phyloP scores from a whole-genome alignment of 2,113 vertebrate species.

The Gila orcuttii region DNA sequence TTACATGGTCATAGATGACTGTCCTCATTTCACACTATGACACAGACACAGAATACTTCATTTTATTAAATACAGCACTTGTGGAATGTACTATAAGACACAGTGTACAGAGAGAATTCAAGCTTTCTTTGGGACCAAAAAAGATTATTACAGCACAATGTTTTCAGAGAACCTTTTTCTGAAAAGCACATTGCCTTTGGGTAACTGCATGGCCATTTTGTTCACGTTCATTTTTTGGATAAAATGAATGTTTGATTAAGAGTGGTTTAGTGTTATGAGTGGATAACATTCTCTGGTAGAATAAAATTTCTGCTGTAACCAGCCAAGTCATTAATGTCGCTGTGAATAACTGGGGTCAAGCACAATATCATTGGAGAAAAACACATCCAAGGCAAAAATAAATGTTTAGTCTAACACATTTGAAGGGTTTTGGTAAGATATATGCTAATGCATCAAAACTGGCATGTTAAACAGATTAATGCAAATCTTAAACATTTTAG shows the following conservation, averaged over 20 bases:
- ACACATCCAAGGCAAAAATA: not conserved
- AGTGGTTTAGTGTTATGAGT: not conserved
- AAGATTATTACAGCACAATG: not conserved
- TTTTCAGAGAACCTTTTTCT: not conserved
- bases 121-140: not conserved
- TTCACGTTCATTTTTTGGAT: too few relatives aligned
- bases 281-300: not conserved
- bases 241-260: not conserved
- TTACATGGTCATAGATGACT: not conserved
- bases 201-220: not conserved
- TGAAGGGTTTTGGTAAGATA: not conserved
- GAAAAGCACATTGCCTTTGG: not conserved
- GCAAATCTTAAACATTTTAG: not conserved
- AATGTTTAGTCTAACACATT: not conserved
- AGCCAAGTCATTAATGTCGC: not conserved
- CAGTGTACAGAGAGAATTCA: slow-evolving; percentile 12
- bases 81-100: slow-evolving; percentile 18
- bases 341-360: not conserved
- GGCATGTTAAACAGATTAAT: not conserved
- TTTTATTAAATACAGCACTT: slow-evolving; percentile 34
- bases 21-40: not conserved
- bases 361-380: not conserved
- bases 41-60: not conserved
- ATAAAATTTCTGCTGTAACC: not conserved
- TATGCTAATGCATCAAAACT: not conserved